Evolutionary conservation across 1,140 invertebrate species (phyloP), one percentile per base, ranked within the genome.

Genomic region (Procambarus clarkii): DNA sequence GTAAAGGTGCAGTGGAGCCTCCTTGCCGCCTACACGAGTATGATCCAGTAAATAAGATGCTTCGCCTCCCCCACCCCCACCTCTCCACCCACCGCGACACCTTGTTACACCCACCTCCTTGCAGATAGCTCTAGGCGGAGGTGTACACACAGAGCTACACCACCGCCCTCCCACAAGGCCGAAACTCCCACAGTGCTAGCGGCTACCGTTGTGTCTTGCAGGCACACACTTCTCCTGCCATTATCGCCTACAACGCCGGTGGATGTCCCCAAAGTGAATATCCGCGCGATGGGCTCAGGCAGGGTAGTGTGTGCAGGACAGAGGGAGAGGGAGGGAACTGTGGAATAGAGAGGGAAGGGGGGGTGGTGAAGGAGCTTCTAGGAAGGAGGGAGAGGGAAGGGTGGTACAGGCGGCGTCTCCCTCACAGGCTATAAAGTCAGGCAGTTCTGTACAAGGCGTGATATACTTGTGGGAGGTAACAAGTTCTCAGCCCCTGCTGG

Each of bases 391-490:
- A 69, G 64, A 69, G 13, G 21, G 64, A 9, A 54, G 8, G 8
- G 50, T 54, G 5, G 50, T 54, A 54, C 50, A 69, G 64, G 64
- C 64, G 11, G n/a, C 69, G 3, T 34, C n/a, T 74, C 69, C 69
- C 69, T 34, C 69, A 34, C 69, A 74, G 24, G 69, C 69, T 34
- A 74, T 74, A 74, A 74, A 74, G 69, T 74, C 69, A 74, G n/a
- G 69, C 69, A 74, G 69, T 34, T 21, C 69, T 74, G 69, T 34
- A 34, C n/a, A 74, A 24, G 69, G 2, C 34, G 24, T 74, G 69
- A 74, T 74, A 74, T 74, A 74, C 69, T 74, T n/a, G 2, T 8
- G 5, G n/a, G 21, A 15, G 5, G n/a, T 74, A 74, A 74, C 69
- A 74, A 74, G 69, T 34, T 74, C 69, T 74, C 69, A 74, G 69